Percentiles rank a stretch among this genome's conserved stretches.
Evolutionary conservation across 2,888 invertebrate genomes (phyloP).

Genomic region (Mantis religiosa): DNA sequence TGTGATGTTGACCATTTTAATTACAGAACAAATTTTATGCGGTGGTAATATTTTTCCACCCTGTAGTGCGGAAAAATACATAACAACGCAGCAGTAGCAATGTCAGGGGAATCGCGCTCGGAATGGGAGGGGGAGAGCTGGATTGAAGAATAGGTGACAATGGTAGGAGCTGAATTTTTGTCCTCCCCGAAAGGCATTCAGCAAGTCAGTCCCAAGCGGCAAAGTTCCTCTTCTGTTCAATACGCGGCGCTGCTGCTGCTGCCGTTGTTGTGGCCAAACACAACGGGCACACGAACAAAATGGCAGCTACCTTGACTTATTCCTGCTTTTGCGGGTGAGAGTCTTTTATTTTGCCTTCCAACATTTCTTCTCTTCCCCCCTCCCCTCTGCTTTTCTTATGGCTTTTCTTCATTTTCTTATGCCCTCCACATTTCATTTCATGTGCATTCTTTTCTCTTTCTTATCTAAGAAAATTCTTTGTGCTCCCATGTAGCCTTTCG

Average conservation of each 20-base stretch:
- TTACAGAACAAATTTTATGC: neutral
- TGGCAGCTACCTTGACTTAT: constrained; percentile 21
- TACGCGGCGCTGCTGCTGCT: neutral
- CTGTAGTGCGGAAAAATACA: constrained; percentile 10
- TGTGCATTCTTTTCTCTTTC: neutral
- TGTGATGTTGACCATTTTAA: neutral
- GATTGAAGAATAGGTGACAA: constrained; percentile 5
- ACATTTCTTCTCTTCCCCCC: neutral
- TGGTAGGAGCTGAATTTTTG: neutral
- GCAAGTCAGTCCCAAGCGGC: neutral
- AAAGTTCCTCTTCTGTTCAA: neutral
- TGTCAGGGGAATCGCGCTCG: neutral
- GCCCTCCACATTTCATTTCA: neutral
- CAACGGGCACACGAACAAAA: constrained; percentile 12
- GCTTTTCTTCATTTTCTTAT: neutral
- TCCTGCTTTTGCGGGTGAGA: neutral
- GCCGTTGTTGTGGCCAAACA: neutral
- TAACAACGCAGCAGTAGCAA: constrained; percentile 8
- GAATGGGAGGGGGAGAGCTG: neutral
- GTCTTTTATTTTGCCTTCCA: neutral
- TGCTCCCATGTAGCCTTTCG: neutral
- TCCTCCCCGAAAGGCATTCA: neutral
- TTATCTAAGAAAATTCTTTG: neutral
- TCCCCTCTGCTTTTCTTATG: neutral
- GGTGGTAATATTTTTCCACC: neutral